These are phyloP conservation scores for Grammomys dolichurus DNA, from an alignment of 2,113 vertebrate species.

Conservation along the genomic window DNA sequence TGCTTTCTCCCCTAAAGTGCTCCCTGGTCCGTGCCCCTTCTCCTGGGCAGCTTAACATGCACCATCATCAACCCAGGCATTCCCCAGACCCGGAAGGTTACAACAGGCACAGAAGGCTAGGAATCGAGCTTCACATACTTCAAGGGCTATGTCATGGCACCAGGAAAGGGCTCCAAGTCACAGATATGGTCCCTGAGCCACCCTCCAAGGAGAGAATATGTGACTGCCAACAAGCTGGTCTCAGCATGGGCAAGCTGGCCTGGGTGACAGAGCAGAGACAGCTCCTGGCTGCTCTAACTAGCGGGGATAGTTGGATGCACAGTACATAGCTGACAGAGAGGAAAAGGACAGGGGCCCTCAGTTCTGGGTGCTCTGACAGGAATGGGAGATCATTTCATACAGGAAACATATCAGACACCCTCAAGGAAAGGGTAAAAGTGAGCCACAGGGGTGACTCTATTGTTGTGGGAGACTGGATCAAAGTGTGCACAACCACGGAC, in stretches of 20 bases:
- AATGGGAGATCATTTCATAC: neutral
- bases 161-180: constrained; percentile 67
- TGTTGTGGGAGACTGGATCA: neutral
- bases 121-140: constrained; percentile 28
- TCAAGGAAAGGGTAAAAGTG: neutral
- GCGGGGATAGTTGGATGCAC: neutral
- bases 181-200: neutral
- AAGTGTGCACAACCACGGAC: neutral
- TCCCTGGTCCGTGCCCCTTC: neutral
- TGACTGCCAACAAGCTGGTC: constrained; percentile 50
- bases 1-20: neutral
- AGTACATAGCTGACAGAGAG: fast-evolving
- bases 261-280: neutral
- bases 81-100: neutral
- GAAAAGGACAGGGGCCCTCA: too few relatives aligned
- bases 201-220: neutral
- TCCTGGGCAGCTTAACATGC: neutral
- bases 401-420: neutral
- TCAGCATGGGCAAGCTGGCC: constrained; percentile 39
- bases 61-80: neutral
- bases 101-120: neutral
- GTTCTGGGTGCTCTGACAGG: neutral
- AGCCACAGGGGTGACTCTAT: neutral
- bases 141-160: neutral
- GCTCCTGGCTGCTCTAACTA: neutral